Base-by-base conservation (phyloP, 2,888 invertebrate genomes). In the Octodonta nipae region DNA sequence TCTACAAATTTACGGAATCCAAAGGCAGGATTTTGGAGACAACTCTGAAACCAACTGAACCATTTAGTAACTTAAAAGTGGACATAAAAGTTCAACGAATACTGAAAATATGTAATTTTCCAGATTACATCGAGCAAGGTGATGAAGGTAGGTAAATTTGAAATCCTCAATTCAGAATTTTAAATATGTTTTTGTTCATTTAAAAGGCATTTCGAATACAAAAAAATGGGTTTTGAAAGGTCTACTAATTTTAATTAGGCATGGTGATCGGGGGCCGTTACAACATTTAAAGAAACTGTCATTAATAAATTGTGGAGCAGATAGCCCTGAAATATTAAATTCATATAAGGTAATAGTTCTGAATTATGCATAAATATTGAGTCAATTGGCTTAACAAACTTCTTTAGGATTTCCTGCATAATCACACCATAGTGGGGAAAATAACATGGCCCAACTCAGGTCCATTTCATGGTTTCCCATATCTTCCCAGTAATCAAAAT, bases 241-340 rank as follows among this genome's bases (percentile, higher is more conserved):
- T 4, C 70, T 83, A 2, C 56, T 87, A 24, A 67, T 86, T 30
- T 65, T 89, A 28, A 78, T 86, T 3, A 68, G 92, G 10, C 92
- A 92, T 55, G 92, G 92, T 0, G 91, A 91, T 56, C 67, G 92
- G 29, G 87, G 89, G 0, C 85, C 91, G 0, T 66, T 92, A 40
- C 79, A 84, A 6, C 83, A 86, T 53, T 73, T 92, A 1, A 71
- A 77, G 32, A 82, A 80, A 36, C 78, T 85, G 22, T 76, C 79
- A 30, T 71, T 71, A 32, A 68, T 91, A 11, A 79, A 85, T 40
- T 92, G 91, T 57, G 78, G 78, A 24, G 65, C 54, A 14, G 43
- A 51, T 15, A 51, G 56, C 34, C 55, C 47, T n/a, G 49, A 53
- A 26, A 38, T 57, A 28, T 45, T 63, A 35, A 50, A 46, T 37